Evolutionary conservation across 2,888 invertebrate genomes (phyloP), one percentile per base, ranked within the genome.

Genomic region (Drosophila nr. perissopoda): DNA sequence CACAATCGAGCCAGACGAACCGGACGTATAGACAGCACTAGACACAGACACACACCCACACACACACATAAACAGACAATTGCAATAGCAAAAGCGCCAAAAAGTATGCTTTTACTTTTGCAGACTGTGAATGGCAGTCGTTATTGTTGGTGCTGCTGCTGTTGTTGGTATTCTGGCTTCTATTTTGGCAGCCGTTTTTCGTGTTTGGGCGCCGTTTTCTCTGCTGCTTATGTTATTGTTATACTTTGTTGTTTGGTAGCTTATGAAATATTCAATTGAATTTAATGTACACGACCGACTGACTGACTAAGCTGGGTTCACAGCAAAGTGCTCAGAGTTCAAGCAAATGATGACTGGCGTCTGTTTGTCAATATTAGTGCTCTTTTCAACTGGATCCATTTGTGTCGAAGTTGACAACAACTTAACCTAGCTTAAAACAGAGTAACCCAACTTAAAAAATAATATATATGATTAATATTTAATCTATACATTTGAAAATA

Each of bases 211-310:
- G 60, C 59, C 64, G 49, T 72, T 78, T 72, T 72, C 66, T 52
- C 63, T 49, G 54, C 51, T 58, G 60, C 49, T 54, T 31, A 68
- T 74, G 70, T 62, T 74, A 52, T 73, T 79, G 56, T 79, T 71
- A 74, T 65, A 65, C 64, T 74, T 80, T 65, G 60, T 76, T 81
- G 83, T 78, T 79, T 81, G 79, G 76, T 78, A 83, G 74, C 76
- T 89, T 84, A 83, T 87, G 78, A 87, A 89, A 89, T 82, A 89
- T 89, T 83, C 83, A 84, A 89, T 89, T 82, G 89, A 84, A 89
- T 80, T 85, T 83, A 82, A 83, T 85, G 83, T 78, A 82, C 75
- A 83, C 84, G 81, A 82, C 81, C 81, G 77, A 81, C 74, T 83
- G 83, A 81, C 81, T 81, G 81, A 83, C 74, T 76, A 77, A 81